Base-by-base conservation (phyloP, 2,113 vertebrate species). In the Tapirus terrestris region DNA sequence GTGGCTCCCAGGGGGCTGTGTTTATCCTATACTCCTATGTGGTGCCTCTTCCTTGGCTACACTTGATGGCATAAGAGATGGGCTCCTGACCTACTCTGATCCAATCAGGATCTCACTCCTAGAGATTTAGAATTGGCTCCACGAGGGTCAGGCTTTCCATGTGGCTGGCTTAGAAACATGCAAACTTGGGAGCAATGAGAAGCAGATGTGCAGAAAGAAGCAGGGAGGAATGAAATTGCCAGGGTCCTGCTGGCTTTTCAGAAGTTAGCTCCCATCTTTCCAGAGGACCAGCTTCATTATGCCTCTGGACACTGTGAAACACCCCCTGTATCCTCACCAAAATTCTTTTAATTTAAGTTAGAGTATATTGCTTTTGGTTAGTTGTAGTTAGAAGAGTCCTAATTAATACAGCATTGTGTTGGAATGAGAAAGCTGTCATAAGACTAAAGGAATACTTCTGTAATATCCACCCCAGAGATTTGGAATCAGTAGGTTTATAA, bases 161-260 rank as follows among this genome's bases (percentile, higher is more conserved):
- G 56, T 25, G 39, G 11, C 87, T 83, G 63, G 48, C 6, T 88
- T 33, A 39, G 16, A 79, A n/a, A 94, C 58, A 3, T 3, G 10
- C n/a, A 21, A n/a, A 51, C 48, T 29, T 1, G 0, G 58, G 65
- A 61, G 58, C 31, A 20, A 16, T 8, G 8, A 33, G 79, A 67
- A 94, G 8, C 75, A 39, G 45, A 36, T 11, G 14, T 23, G 48
- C 31, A 68, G 81, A 60, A 21, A 60, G 27, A 63, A 75, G 61
- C 21, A 23, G 5, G 13, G 5, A 18, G 20, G 20, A 2, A 23
- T 0, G 18, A 23, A 56, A 25, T 27, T 21, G 5, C 48, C 6
- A 29, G 43, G 33, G 27, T 25, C 39, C 43, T n/a, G 25, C 56
- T 81, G 81, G 29, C 60, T 65, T 43, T n/a, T 45, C 43, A 48